Evolutionary conservation across 2,888 invertebrate genomes (phyloP).

Genomic region (Asteroscopus sphinx): DNA sequence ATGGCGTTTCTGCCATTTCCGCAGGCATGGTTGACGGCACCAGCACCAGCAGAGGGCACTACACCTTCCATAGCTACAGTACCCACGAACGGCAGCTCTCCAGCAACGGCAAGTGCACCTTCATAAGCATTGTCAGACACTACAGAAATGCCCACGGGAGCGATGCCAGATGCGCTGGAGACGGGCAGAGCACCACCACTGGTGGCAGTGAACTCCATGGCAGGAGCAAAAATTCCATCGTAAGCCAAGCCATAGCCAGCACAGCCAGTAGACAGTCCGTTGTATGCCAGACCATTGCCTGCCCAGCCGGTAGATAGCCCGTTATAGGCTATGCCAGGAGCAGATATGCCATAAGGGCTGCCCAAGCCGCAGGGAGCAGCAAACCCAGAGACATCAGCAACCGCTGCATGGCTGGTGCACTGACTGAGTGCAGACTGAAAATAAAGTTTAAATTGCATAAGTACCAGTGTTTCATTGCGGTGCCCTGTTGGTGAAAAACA

Average conservation of each 20-base stretch:
- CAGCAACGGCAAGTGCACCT: slow-evolving; percentile 50
- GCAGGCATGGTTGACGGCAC: slow-evolving; percentile 61
- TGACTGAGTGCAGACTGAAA: slow-evolving; percentile 32
- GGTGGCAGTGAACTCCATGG: slow-evolving; percentile 27
- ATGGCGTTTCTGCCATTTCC: slow-evolving; percentile 60
- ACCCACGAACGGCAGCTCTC: slow-evolving; percentile 70
- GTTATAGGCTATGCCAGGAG: not conserved
- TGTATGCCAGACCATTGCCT: slow-evolving; percentile 8
- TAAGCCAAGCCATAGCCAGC: too few species aligned
- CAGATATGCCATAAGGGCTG: not conserved
- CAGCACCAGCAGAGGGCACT: slow-evolving; percentile 57
- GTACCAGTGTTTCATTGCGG: not conserved
- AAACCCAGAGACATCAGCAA: slow-evolving; percentile 8
- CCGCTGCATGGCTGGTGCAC: slow-evolving; percentile 29
- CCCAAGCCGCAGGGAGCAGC: slow-evolving; percentile 22
- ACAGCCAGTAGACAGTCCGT: too few species aligned
- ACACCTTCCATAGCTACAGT: slow-evolving; percentile 58
- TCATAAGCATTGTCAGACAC: slow-evolving; percentile 54
- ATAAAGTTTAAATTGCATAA: not conserved
- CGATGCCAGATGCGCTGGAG: slow-evolving; percentile 38
- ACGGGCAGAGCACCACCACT: slow-evolving; percentile 45
- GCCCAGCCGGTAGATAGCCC: not conserved
- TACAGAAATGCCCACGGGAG: slow-evolving; percentile 46
- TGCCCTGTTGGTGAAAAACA: too few species aligned
- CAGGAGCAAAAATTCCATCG: too few species aligned